Percentiles rank a stretch among this genome's conserved stretches.
phyloP scores from a whole-genome alignment of 2,113 vertebrate genomes.

The Tonatia bakeri region DNA sequence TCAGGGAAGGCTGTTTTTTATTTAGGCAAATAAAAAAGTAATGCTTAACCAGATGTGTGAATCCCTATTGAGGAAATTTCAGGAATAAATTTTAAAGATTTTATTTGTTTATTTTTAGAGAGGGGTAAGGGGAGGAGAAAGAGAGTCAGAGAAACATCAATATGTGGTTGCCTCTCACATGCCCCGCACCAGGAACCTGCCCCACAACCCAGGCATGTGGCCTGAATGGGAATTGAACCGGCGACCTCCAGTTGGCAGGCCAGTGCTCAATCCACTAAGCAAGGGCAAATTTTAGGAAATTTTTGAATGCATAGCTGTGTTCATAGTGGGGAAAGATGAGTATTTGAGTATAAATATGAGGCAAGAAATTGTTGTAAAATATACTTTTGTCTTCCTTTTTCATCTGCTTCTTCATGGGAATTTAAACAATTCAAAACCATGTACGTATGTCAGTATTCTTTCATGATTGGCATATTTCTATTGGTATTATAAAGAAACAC shows the following conservation, averaged over 20 bases:
- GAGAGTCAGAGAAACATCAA: too few species aligned
- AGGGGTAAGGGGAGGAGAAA: too few species aligned
- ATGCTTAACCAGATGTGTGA: background rate
- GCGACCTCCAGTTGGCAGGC: too few species aligned
- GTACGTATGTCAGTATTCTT: background rate
- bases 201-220: too few species aligned
- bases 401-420: background rate
- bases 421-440: background rate
- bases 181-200: too few species aligned
- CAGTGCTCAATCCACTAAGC: too few species aligned
- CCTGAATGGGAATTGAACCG: too few species aligned
- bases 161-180: too few species aligned
- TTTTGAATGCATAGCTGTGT: background rate
- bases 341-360: background rate
- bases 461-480: background rate
- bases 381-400: background rate
- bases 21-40: background rate
- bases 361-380: background rate
- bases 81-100: background rate
- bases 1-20: background rate
- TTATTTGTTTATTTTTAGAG: too few species aligned
- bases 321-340: background rate
- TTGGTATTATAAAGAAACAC: background rate
- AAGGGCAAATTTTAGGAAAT: background rate
- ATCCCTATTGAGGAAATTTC: background rate